Evolutionary conservation across 2,888 invertebrate species (phyloP).

Genomic region (Folsomia manolachei): DNA sequence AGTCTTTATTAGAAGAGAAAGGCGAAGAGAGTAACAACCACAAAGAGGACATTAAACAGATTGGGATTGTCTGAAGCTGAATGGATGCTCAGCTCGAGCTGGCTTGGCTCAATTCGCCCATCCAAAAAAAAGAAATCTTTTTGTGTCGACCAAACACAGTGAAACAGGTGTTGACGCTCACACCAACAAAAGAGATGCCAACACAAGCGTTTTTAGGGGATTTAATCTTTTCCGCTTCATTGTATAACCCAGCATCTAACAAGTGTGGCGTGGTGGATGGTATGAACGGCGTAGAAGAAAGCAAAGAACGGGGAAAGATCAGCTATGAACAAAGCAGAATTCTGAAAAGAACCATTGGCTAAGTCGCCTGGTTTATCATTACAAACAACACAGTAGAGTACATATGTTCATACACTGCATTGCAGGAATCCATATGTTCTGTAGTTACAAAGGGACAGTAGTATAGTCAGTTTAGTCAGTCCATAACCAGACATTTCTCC

Average conservation of each 20-base stretch:
- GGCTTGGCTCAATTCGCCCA: too few species aligned
- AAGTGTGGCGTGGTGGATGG: conserved; percentile 15
- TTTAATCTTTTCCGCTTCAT: conserved; percentile 35
- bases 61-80: too few species aligned
- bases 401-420: neutral
- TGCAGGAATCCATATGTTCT: neutral
- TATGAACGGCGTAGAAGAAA: too few species aligned
- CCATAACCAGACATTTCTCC: neutral
- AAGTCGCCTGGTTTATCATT: neutral
- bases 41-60: conserved; percentile 25
- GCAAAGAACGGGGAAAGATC: too few species aligned
- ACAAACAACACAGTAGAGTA: conserved; percentile 5
- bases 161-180: conserved; percentile 39
- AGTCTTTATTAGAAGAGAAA: conserved; percentile 13
- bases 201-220: conserved; percentile 30
- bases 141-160: conserved; percentile 6
- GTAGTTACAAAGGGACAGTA: neutral
- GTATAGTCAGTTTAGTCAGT: too few species aligned
- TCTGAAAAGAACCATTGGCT: neutral
- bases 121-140: conserved; percentile 21
- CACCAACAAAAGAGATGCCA: conserved; percentile 30
- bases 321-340: conserved; percentile 23
- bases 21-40: conserved; percentile 17
- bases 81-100: neutral
- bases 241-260: neutral